Evolutionary conservation across 2,113 vertebrate genomes (phyloP), one percentile per base, ranked within the genome.

Genomic region (Nestor notabilis): DNA sequence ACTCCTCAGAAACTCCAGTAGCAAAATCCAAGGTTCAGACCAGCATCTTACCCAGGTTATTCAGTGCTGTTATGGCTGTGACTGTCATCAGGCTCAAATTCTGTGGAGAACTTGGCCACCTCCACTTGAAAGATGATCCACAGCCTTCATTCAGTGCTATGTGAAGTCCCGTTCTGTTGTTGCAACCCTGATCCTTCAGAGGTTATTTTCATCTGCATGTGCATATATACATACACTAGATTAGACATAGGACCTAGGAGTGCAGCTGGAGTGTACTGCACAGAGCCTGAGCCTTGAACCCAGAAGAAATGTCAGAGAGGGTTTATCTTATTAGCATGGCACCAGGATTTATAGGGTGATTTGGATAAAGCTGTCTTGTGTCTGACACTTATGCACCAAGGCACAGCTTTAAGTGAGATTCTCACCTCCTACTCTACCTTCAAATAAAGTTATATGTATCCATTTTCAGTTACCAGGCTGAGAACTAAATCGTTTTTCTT

Each of bases 81-180:
- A 41, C 85, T 75, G 37, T 80, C 2, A 0, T 47, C 27, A 65
- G 50, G 49, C 49, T 83, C 47, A 39, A 46, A 44, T 93, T 74
- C 82, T 66, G 75, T 88, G 56, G 74, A 70, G 52, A 49, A 25
- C 27, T 68, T 76, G 69, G 76, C 83, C 68, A 80, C 49, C 53
- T 81, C 44, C 71, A 64, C 60, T 91, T 83, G 83, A 95, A 94
- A 93, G 68, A 66, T 84, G 72, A 87, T 91, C 80, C 16, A 33
- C 31, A 75, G 55, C 41, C 28, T 53, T 93, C 46, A 39, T 76
- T 49, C 65, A 66, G 50, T 76, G 53, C 58, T 87, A 16, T 50
- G 29, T 56, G 24, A 72, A 58, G 58, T 65, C 44, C 37, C 7
- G 0, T 61, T 84, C 68, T 71, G 37, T 85, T 47, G 58, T 81